Evolutionary conservation across 2,113 vertebrate genomes (phyloP).

Genomic region (Rhinoderma darwinii): DNA sequence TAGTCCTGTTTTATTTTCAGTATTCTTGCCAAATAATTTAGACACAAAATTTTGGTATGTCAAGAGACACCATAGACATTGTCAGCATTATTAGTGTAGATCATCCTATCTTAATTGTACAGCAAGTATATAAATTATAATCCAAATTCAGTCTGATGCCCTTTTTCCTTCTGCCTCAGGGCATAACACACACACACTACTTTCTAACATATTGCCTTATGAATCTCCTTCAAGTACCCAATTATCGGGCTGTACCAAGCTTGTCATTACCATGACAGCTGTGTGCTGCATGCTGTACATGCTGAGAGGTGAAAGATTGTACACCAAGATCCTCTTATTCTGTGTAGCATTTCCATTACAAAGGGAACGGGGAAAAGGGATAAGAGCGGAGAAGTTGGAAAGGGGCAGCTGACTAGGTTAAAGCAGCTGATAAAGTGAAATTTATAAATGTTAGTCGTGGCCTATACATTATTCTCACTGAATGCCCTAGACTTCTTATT

Average conservation of each 20-base stretch:
- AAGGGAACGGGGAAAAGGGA: slow-evolving; percentile 43
- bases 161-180: slow-evolving; percentile 67
- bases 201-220: slow-evolving; percentile 70
- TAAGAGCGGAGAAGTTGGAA: slow-evolving; percentile 2
- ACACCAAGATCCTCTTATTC: slow-evolving; percentile 60
- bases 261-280: slow-evolving; percentile 75
- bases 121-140: slow-evolving; percentile 69
- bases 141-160: slow-evolving; percentile 55
- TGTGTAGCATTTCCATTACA: slow-evolving; percentile 67
- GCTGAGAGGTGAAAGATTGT: slow-evolving; percentile 73
- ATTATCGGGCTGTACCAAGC: slow-evolving; percentile 72
- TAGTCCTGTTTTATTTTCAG: neutral
- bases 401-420: slow-evolving; percentile 56
- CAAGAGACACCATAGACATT: neutral
- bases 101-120: slow-evolving; percentile 57
- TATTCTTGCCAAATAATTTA: neutral
- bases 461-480: slow-evolving; percentile 11
- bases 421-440: slow-evolving; percentile 65
- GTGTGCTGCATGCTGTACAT: slow-evolving; percentile 56
- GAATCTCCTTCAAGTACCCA: slow-evolving; percentile 81
- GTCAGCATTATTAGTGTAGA: slow-evolving; percentile 54
- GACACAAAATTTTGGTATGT: neutral
- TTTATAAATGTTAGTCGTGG: slow-evolving; percentile 59
- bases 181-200: slow-evolving; percentile 64
- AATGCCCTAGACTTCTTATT: neutral